A percentile compares a stretch with the other conserved stretches of the same genome.
phyloP scores from a whole-genome alignment of 2,113 vertebrate genomes.

The Chionomys nivalis region DNA sequence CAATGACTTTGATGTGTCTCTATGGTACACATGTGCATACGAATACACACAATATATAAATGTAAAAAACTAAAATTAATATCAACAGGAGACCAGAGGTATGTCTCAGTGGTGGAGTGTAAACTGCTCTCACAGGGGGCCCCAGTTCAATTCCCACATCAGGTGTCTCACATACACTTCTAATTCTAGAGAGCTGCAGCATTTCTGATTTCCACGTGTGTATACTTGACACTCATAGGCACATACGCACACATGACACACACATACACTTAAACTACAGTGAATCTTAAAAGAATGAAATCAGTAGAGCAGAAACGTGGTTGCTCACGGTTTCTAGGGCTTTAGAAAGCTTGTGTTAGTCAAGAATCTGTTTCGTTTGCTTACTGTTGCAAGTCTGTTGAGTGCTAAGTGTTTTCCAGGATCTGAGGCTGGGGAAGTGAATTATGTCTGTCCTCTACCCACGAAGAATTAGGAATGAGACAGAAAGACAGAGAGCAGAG shows the following conservation, averaged over 20 bases:
- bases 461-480: background rate
- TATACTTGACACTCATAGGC: no score
- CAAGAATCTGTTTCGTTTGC: background rate
- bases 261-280: background rate
- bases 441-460: background rate
- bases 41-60: background rate
- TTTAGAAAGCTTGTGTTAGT: conserved; percentile 23
- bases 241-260: background rate
- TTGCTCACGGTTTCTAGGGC: conserved; percentile 44
- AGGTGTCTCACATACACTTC: background rate
- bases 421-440: background rate
- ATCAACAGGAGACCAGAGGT: background rate
- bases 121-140: background rate
- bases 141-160: background rate
- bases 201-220: no score
- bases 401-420: background rate
- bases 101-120: no score
- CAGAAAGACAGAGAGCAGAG: background rate
- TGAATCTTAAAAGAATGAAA: background rate
- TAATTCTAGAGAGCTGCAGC: background rate
- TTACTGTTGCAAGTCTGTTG: background rate
- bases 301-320: background rate
- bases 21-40: background rate
- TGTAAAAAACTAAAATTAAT: background rate
- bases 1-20: background rate